A percentile compares a stretch with the other conserved stretches of the same genome.
These are phyloP conservation scores for Drosophila anceps DNA, from an alignment of 2,888 invertebrate genomes.

Conservation along the genomic window DNA sequence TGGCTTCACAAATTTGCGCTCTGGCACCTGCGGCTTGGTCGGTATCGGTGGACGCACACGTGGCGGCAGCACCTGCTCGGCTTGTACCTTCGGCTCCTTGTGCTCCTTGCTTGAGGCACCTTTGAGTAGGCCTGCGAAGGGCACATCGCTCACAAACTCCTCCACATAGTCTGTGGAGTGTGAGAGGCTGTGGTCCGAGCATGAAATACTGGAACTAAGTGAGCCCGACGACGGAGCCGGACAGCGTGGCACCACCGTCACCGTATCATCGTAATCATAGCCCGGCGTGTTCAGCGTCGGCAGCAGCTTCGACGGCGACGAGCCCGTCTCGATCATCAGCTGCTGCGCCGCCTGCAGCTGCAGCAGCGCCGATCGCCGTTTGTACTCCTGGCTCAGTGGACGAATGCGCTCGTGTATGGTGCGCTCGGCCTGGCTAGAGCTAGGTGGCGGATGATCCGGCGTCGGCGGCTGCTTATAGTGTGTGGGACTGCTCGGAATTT, in stretches of 20 bases:
- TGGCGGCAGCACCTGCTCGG: constrained; percentile 44
- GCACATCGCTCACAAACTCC: constrained; percentile 93
- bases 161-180: constrained; percentile 91
- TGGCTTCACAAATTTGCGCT: constrained; percentile 73
- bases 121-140: constrained; percentile 93
- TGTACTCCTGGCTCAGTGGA: constrained; percentile 93
- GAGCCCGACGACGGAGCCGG: constrained; percentile 88
- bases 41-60: constrained; percentile 76
- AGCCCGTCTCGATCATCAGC: constrained; percentile 77
- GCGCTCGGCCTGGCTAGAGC: constrained; percentile 94
- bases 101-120: constrained; percentile 87
- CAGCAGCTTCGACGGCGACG: constrained; percentile 76
- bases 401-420: constrained; percentile 95
- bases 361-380: constrained; percentile 76
- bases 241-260: constrained; percentile 76
- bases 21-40: constrained; percentile 74
- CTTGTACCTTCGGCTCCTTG: constrained; percentile 40
- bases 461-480: constrained; percentile 97
- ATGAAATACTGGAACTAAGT: constrained; percentile 89
- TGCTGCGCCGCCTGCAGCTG: constrained; percentile 78
- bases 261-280: constrained; percentile 78
- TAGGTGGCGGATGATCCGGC: constrained; percentile 97
- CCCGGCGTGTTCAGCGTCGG: constrained; percentile 68
- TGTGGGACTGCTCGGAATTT: constrained; percentile 92
- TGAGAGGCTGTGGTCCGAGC: constrained; percentile 90